Evolutionary conservation across 2,888 invertebrate genomes (phyloP).

Genomic region (Tortrix viridana): DNA sequence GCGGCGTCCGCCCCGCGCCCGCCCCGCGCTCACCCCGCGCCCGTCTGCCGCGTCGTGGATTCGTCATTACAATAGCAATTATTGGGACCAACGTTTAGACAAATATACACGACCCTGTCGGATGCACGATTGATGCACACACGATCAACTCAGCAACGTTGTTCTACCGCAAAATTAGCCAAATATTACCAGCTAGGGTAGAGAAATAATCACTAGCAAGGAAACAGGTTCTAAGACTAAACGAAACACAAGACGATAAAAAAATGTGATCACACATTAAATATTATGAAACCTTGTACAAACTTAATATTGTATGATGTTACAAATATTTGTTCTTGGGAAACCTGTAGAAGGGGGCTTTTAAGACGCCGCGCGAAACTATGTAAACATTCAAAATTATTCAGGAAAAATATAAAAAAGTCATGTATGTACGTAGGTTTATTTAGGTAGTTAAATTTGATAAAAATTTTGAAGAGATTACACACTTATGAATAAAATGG

Average conservation of each 20-base stretch:
- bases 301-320: conserved; percentile 1
- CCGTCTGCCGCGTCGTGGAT: conserved; percentile 56
- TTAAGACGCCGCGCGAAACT: conserved; percentile 70
- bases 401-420: conserved; percentile 60
- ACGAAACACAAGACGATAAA: conserved; percentile 13
- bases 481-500: conserved; percentile 75
- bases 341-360: conserved; percentile 46
- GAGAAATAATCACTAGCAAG: conserved; percentile 17
- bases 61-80: conserved; percentile 78
- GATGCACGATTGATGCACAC: conserved; percentile 62
- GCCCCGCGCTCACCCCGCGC: conserved; percentile 46
- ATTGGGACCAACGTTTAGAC: conserved; percentile 84
- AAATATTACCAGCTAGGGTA: conserved; percentile 23
- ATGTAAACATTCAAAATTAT: conserved; percentile 65
- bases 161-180: conserved; percentile 42
- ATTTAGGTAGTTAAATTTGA: conserved; percentile 81
- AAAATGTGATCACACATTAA: conserved; percentile 10
- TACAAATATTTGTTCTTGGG: conserved; percentile 12
- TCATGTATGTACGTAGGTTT: conserved; percentile 67
- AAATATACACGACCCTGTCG: conserved; percentile 77
- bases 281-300: neutral
- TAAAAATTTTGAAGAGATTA: conserved; percentile 79
- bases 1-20: conserved; percentile 65
- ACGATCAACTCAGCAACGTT: conserved; percentile 62
- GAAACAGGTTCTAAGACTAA: conserved; percentile 8